Percentiles rank a stretch among this genome's conserved stretches.
These are phyloP conservation scores for Tenualosa ilisha DNA, from an alignment of 2,797 vertebrate genomes.

Conservation along the genomic window DNA sequence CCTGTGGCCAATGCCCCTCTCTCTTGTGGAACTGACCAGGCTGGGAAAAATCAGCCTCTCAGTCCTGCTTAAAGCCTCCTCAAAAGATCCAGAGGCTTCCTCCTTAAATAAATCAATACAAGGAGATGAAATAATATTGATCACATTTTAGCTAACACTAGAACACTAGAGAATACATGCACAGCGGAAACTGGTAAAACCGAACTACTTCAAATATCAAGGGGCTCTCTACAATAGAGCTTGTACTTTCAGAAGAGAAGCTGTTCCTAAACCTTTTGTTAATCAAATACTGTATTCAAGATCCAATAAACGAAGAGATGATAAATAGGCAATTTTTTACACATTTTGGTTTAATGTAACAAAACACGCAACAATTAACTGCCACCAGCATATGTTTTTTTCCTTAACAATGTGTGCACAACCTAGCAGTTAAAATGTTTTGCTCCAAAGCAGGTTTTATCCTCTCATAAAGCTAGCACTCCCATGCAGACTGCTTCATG, in stretches of 20 bases:
- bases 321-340: no score
- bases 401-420: no score
- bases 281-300: neutral
- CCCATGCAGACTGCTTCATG: conserved; percentile 10
- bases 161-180: neutral
- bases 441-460: conserved; percentile 45
- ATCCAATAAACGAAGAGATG: neutral
- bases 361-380: neutral
- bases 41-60: conserved; percentile 33
- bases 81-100: conserved; percentile 28
- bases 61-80: conserved; percentile 35
- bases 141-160: neutral
- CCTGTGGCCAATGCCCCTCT: neutral
- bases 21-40: conserved; percentile 23
- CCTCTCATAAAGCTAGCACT: conserved; percentile 36
- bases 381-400: neutral
- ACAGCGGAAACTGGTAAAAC: neutral
- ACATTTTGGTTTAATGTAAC: no score
- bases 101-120: conserved; percentile 37
- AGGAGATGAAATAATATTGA: neutral
- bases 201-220: neutral
- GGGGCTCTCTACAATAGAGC: neutral
- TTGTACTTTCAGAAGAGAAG: neutral
- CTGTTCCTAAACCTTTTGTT: neutral
- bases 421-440: no score